These are phyloP conservation scores for Papilio protenor DNA, from an alignment of 2,888 invertebrate species.

Conservation along the genomic window DNA sequence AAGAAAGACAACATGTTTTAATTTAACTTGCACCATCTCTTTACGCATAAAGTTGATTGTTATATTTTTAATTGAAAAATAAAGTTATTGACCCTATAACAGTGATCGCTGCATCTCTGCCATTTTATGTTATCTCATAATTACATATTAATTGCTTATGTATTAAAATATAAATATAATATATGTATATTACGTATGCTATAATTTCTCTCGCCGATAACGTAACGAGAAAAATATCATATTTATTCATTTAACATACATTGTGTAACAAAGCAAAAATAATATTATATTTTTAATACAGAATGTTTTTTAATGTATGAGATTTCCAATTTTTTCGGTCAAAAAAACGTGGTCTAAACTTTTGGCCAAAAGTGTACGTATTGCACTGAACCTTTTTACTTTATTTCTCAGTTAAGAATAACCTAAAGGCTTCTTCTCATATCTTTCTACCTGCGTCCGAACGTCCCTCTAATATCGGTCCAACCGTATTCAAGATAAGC, in stretches of 20 bases:
- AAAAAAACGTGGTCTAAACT: neutral
- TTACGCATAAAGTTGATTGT: neutral
- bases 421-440: neutral
- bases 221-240: slow-evolving; percentile 4
- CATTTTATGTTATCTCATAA: slow-evolving; percentile 17
- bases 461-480: neutral
- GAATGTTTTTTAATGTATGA: neutral
- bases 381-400: neutral
- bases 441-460: slow-evolving; percentile 14
- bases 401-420: neutral
- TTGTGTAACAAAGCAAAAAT: slow-evolving; percentile 11
- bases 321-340: neutral
- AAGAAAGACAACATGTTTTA: too few species aligned
- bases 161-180: neutral
- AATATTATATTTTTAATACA: neutral
- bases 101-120: neutral
- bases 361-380: neutral
- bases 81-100: slow-evolving; percentile 25
- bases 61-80: neutral
- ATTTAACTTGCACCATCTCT: too few species aligned
- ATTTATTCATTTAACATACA: neutral
- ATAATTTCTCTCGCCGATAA: slow-evolving; percentile 27
- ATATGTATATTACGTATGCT: neutral
- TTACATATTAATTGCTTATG: neutral
- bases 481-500: slow-evolving; percentile 1